Evolutionary conservation across 2,888 invertebrate species (phyloP).

Genomic region (Melanotus villosus): DNA sequence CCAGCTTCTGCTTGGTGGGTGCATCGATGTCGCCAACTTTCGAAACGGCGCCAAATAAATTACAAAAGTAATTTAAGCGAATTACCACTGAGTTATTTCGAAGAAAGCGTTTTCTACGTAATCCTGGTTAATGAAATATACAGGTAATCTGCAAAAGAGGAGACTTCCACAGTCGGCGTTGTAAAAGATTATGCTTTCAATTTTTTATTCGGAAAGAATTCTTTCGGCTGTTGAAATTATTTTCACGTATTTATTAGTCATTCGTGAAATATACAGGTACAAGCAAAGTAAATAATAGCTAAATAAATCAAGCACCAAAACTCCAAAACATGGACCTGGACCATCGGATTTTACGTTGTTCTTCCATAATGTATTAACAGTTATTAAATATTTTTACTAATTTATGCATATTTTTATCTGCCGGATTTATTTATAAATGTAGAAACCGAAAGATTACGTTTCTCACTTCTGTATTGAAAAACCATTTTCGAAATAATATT

Average conservation of each 20-base stretch:
- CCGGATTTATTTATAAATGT: too few relatives aligned
- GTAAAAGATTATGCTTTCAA: too few relatives aligned
- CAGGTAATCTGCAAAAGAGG: conserved; percentile 12
- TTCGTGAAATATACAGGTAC: too few relatives aligned
- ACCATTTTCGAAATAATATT: too few relatives aligned
- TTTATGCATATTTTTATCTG: not conserved
- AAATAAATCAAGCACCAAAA: too few relatives aligned
- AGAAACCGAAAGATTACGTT: not conserved
- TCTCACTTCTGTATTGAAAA: too few relatives aligned
- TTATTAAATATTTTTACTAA: not conserved
- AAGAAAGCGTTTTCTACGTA: conserved; percentile 32
- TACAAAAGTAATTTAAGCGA: conserved; percentile 27
- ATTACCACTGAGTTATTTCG: conserved; percentile 29
- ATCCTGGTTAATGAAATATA: conserved; percentile 34
- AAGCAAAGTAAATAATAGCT: too few relatives aligned
- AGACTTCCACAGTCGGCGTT: not conserved
- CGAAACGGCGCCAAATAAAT: conserved; percentile 40
- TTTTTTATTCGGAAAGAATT: too few relatives aligned
- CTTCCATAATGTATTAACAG: not conserved
- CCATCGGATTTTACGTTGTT: not conserved
- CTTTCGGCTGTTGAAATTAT: too few relatives aligned
- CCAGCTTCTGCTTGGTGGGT: conserved; percentile 15
- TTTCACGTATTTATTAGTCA: too few relatives aligned
- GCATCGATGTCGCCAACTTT: conserved; percentile 27
- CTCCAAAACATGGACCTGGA: too few relatives aligned